Conservation (phyloP, 2,888 invertebrate species). For the Meghimatium bilineatum region DNA sequence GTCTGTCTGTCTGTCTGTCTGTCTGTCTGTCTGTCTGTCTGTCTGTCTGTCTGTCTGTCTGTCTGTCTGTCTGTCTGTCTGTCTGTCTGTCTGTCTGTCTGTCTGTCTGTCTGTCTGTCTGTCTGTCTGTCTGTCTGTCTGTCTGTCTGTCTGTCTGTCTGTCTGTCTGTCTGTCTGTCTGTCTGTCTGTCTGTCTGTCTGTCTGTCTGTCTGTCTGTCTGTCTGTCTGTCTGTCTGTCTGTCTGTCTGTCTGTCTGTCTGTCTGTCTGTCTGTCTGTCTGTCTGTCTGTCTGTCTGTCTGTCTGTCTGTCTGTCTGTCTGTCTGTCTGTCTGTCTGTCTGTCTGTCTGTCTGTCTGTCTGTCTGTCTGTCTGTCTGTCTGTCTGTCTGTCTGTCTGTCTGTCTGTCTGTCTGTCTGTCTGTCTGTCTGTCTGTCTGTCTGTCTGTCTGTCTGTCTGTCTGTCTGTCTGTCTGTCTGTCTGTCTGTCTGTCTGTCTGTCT, state of each 20-base stretch:
- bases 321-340: conserved; percentile 11
- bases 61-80: conserved; percentile 26
- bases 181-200: conserved; percentile 43
- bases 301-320: conserved; percentile 4
- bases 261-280: conserved; percentile 24
- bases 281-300: background rate
- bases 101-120: background rate
- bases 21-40: conserved; percentile 47
- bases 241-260: conserved; percentile 22
- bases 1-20: conserved; percentile 28
- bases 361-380: conserved; percentile 23
- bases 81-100: background rate
- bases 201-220: conserved; percentile 9
- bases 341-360: background rate
- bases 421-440: background rate
- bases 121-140: conserved; percentile 42
- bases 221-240: too few relatives aligned
- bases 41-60: conserved; percentile 28
- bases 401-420: background rate
- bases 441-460: background rate
- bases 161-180: conserved; percentile 47
- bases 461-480: background rate
- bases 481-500: background rate
- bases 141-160: conserved; percentile 44
- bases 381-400: conserved; percentile 3